Evolutionary conservation across 2,797 vertebrate species (phyloP), one percentile per base, ranked within the genome.

Genomic region (Triplophysa yarkandensis): DNA sequence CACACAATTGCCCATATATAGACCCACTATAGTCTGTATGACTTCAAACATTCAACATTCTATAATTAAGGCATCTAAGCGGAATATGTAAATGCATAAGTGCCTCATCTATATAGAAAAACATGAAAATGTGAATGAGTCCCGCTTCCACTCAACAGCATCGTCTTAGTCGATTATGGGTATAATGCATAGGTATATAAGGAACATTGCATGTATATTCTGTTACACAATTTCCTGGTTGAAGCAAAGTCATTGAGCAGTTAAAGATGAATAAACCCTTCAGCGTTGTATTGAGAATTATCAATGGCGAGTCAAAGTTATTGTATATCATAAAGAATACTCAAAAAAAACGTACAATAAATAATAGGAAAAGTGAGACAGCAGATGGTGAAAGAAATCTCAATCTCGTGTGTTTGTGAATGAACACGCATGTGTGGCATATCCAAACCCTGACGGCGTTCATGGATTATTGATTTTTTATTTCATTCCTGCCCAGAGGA

Each of bases 391-490:
- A 41, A 41, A 52, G 25, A 57, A 71, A 66, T 10, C 39, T 55
- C 6, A 13, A 3, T 28, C 91, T 92, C 89, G 86, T 88, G 91
- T 86, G 89, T 91, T 68, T 55, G 65, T 32, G 60, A 60, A 90
- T 92, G 17, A 46, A 17, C 7, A n/a, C 87, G 87, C 17, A 52
- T 89, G 88, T 90, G 91, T 92, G 88, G 88, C 91, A 89, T 88
- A 91, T 92, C 89, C 90, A 92, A 91, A 89, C 89, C 89, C 90
- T 96, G 93, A 95, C 93, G 92, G 91, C 85, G 83, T 90, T 93
- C 94, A 94, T 95, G 94, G 94, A 95, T 95, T 95, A 97, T 96
- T 96, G 96, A 96, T 95, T 95, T 94, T 91, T 95, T 93, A 95
- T 98, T 94, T 92, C 92, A 92, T 89, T 92, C 91, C 91, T 92